Evolutionary conservation across 2,888 invertebrate genomes (phyloP), one percentile per base, ranked within the genome.

Genomic region (Leptopilina myrica): DNA sequence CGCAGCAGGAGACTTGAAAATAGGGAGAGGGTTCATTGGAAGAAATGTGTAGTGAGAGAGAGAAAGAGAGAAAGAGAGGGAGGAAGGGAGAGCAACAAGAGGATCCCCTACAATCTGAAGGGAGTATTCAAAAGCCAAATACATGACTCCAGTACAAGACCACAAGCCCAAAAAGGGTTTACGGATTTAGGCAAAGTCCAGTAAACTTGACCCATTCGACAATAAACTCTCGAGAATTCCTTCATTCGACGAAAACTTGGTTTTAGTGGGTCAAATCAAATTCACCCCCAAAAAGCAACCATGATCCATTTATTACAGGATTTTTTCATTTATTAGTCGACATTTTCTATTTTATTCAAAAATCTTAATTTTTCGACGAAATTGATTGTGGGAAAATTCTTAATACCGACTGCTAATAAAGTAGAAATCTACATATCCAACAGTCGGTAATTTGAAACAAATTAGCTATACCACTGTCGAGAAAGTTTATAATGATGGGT

Each of bases 121-220:
- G 76, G 81, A 83, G 83, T 82, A 84, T 62, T 62, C 62, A 62
- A 79, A 84, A 85, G 85, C 88, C 86, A 87, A 87, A 86, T 86
- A 87, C 86, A 88, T 86, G 85, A 83, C 85, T 75, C 85, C 84
- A 86, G 86, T 86, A 88, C 86, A 89, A 87, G 89, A 88, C 84
- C 86, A 88, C 86, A 89, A 88, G 89, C 88, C 89, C 88, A 85
- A 88, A 33, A 90, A 89, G 90, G 90, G 90, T 90, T 90, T 88
- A 85, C 85, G 86, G 87, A 88, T 89, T 87, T 88, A 87, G 88
- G 89, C 85, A 85, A 43, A 83, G 84, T 86, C 86, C 81, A 85
- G 88, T 87, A 89, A 89, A 90, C 90, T 90, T 90, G 90, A 90
- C 89, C 90, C 87, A 87, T 87, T 88, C 85, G 87, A 83, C 84